These are phyloP conservation scores for Rhinophrynus dorsalis DNA, from an alignment of 2,797 vertebrate genomes.

Conservation along the genomic window DNA sequence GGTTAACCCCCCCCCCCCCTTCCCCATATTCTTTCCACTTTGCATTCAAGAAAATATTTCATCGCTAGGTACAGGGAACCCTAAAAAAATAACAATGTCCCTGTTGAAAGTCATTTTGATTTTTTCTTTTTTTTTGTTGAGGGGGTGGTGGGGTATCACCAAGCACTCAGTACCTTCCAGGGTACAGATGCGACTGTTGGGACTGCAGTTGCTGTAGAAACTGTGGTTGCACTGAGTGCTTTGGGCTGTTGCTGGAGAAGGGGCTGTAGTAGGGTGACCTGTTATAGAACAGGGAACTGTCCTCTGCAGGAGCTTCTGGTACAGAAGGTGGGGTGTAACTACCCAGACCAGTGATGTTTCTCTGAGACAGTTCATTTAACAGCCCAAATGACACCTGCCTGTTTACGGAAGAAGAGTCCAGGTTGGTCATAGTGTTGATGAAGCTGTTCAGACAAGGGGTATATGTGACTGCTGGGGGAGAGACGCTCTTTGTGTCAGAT, in stretches of 20 bases:
- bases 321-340: conserved; percentile 66
- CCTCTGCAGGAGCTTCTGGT: conserved; percentile 56
- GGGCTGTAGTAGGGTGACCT: conserved; percentile 84
- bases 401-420: conserved; percentile 63
- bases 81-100: no score
- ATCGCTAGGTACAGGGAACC: no score
- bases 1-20: no score
- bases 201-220: conserved; percentile 91
- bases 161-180: conserved; percentile 87
- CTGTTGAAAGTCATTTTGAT: no score
- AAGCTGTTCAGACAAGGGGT: conserved; percentile 86
- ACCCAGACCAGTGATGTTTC: conserved; percentile 83
- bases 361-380: conserved; percentile 77
- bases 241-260: conserved; percentile 74
- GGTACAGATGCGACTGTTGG: conserved; percentile 90
- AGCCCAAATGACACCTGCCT: conserved; percentile 75
- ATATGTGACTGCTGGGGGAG: conserved; percentile 65
- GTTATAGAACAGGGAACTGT: conserved; percentile 68
- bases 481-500: conserved; percentile 72
- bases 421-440: conserved; percentile 83
- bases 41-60: no score
- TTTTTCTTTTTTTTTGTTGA: no score
- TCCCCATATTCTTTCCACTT: no score
- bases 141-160: no score
- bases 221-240: conserved; percentile 80